Percentiles rank a stretch among this genome's conserved stretches.
Conservation (phyloP, 2,113 vertebrate genomes). For the Plotosus lineatus region DNA sequence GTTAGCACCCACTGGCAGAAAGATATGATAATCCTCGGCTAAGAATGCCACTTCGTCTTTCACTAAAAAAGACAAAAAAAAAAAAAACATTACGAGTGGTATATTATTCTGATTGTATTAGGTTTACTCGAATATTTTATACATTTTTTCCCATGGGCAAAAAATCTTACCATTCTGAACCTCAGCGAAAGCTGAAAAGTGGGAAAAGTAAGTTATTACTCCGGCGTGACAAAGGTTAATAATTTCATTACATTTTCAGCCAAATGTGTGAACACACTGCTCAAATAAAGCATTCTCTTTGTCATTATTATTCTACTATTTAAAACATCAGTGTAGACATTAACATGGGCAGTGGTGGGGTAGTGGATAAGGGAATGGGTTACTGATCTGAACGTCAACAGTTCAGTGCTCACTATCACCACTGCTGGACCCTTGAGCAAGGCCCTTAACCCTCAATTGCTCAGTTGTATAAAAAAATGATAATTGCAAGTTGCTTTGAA, state of each 20-base stretch:
- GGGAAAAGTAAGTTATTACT: constrained; percentile 5
- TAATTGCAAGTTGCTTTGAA: too few relatives aligned
- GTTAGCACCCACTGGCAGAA: constrained; percentile 51
- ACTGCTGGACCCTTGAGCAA: too few relatives aligned
- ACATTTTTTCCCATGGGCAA: background rate
- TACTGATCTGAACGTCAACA: too few relatives aligned
- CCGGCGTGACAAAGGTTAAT: background rate
- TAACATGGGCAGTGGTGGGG: too few relatives aligned
- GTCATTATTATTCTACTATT: background rate
- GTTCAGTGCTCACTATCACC: too few relatives aligned
- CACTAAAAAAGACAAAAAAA: constrained; percentile 15
- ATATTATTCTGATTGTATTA: background rate
- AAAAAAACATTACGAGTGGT: background rate
- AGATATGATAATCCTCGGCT: constrained; percentile 70
- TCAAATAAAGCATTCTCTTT: background rate
- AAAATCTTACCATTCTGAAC: constrained; percentile 64
- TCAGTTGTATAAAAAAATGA: too few relatives aligned
- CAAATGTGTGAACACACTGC: background rate
- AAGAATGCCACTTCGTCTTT: constrained; percentile 57
- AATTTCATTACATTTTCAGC: background rate
- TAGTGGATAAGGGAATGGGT: too few relatives aligned
- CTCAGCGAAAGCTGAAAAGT: constrained; percentile 60
- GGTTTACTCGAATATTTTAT: background rate
- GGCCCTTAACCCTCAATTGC: too few relatives aligned
- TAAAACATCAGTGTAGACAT: background rate